Percentiles rank a stretch among this genome's conserved stretches.
Conservation (phyloP, 2,113 vertebrate genomes). For the Anolis carolinensis region DNA sequence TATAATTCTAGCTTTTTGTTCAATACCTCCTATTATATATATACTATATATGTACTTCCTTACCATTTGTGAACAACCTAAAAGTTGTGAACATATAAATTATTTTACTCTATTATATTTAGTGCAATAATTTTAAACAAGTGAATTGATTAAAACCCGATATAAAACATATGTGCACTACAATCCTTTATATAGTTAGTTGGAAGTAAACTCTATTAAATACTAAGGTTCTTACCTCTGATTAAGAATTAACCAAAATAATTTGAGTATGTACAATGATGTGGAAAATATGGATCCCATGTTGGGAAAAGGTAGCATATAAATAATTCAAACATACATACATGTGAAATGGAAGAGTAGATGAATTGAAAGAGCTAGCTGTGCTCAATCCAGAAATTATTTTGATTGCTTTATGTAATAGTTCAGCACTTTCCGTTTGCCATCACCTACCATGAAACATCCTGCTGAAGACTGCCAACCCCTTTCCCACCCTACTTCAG, state of each 20-base stretch:
- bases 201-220: neutral
- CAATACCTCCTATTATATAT: neutral
- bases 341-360: neutral
- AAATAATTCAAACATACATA: too few species aligned
- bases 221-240: neutral
- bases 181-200: neutral
- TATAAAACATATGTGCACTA: neutral
- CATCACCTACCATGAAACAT: neutral
- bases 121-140: neutral
- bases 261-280: neutral
- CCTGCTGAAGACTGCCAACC: neutral
- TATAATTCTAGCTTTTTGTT: neutral
- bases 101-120: too few species aligned
- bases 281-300: neutral
- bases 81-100: neutral
- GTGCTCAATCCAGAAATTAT: too few species aligned
- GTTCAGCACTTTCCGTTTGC: too few species aligned
- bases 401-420: neutral
- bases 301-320: too few species aligned
- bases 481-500: neutral
- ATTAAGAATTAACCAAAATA: neutral
- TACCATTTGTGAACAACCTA: neutral
- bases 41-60: neutral
- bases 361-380: too few species aligned
- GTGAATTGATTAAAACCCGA: neutral